Evolutionary conservation across 2,113 vertebrate species (phyloP).

Genomic region (Strigops habroptila): DNA sequence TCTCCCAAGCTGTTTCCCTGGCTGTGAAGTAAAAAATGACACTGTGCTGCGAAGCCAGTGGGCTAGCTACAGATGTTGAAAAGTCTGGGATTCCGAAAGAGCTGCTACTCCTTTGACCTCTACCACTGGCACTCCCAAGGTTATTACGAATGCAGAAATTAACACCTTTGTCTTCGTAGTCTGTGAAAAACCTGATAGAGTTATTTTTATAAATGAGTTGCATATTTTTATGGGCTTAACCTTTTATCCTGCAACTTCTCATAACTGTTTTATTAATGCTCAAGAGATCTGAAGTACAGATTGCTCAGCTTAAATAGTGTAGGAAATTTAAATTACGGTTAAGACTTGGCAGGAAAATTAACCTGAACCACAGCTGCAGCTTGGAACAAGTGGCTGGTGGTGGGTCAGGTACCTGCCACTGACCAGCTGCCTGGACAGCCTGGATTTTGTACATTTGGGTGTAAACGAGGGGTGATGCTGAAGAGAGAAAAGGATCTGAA

Average conservation of each 20-base stretch:
- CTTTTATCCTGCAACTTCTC: slow-evolving; percentile 46
- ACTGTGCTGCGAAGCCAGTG: not conserved
- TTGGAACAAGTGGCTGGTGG: not conserved
- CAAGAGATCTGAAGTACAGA: slow-evolving; percentile 27
- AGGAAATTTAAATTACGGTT: slow-evolving; percentile 44
- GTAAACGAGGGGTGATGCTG: not conserved
- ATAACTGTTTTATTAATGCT: slow-evolving; percentile 42
- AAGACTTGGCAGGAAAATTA: slow-evolving; percentile 37
- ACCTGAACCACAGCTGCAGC: not conserved
- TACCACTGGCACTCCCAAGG: not conserved
- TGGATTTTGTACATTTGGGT: not conserved
- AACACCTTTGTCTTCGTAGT: not conserved
- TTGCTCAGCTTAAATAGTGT: slow-evolving; percentile 20
- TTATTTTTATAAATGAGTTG: slow-evolving; percentile 58
- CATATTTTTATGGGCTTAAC: slow-evolving; percentile 53
- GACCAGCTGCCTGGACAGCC: not conserved
- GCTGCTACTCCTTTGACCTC: not conserved
- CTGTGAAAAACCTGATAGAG: slow-evolving; percentile 29
- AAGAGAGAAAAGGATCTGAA: not conserved
- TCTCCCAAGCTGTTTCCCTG: not conserved
- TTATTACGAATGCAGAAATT: slow-evolving; percentile 8
- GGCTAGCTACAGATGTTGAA: not conserved
- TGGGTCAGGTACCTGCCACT: not conserved
- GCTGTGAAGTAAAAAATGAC: not conserved
- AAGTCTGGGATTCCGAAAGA: not conserved